Conservation (phyloP, 2,113 vertebrate species). For the Collichthys lucidus region DNA sequence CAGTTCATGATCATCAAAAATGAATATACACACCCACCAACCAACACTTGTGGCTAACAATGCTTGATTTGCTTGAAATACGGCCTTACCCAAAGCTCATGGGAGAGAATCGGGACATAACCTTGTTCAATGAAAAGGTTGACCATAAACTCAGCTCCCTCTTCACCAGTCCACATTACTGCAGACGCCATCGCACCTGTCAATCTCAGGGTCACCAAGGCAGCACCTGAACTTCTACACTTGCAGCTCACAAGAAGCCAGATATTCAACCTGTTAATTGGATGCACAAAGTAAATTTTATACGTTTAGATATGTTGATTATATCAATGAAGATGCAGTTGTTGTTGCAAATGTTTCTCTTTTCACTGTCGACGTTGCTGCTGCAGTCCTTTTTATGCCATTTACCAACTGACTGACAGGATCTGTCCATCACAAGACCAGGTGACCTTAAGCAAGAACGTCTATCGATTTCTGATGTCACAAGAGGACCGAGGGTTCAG, state of each 20-base stretch:
- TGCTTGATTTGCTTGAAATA: too few relatives aligned
- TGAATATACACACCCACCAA: too few relatives aligned
- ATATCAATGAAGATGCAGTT: background rate
- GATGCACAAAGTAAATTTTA: too few relatives aligned
- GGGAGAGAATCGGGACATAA: background rate
- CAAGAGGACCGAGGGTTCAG: conserved; percentile 5
- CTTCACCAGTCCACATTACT: background rate
- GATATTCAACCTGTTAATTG: too few relatives aligned
- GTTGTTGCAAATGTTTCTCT: background rate
- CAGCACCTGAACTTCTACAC: too few relatives aligned
- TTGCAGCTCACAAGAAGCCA: too few relatives aligned
- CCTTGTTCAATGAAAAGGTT: too few relatives aligned
- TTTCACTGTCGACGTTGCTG: background rate
- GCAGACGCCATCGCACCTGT: background rate
- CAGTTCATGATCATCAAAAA: too few relatives aligned
- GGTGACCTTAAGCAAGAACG: conserved; percentile 32
- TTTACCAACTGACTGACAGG: background rate
- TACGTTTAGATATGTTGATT: background rate
- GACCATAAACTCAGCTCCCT: too few relatives aligned
- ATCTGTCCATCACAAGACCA: conserved; percentile 18
- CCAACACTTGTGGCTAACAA: too few relatives aligned
- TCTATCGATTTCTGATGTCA: conserved; percentile 30
- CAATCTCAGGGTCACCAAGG: too few relatives aligned
- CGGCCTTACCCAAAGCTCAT: background rate
- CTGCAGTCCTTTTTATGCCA: background rate